phyloP scores from a whole-genome alignment of 2,888 invertebrate genomes.

The Magallana nippona region DNA sequence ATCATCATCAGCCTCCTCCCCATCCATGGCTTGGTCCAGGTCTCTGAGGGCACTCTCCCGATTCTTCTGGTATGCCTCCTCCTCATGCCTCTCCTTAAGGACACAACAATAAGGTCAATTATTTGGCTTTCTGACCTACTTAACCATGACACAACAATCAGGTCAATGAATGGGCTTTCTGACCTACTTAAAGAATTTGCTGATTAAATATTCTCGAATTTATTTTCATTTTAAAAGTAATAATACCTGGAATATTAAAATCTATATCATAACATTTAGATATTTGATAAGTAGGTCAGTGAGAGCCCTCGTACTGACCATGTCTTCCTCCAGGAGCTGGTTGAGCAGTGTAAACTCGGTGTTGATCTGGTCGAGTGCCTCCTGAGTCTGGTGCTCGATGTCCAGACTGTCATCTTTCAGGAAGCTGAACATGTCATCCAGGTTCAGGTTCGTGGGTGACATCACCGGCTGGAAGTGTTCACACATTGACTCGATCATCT shows the following conservation, averaged over 20 bases:
- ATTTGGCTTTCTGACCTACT: no score
- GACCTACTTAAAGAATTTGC: no score
- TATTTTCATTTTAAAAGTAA: no score
- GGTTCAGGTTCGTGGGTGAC: slow-evolving; percentile 71
- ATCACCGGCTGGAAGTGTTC: slow-evolving; percentile 71
- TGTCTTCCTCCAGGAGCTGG: slow-evolving; percentile 65
- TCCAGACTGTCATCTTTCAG: slow-evolving; percentile 64
- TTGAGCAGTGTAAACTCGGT: slow-evolving; percentile 71
- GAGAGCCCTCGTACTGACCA: slow-evolving; percentile 51
- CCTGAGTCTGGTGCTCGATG: slow-evolving; percentile 59
- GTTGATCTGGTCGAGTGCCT: slow-evolving; percentile 70
- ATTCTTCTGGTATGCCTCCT: slow-evolving; percentile 41
- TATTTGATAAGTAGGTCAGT: no score
- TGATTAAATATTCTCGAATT: no score
- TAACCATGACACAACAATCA: no score
- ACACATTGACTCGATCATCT: slow-evolving; percentile 75
- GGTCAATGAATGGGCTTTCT: no score
- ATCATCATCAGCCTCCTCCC: slow-evolving; percentile 46
- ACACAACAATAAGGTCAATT: neutral
- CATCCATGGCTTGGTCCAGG: slow-evolving; percentile 44
- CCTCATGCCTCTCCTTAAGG: slow-evolving; percentile 56
- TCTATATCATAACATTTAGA: no score
- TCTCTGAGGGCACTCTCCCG: slow-evolving; percentile 43
- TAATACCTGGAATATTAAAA: no score
- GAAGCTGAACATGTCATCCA: slow-evolving; percentile 75